A percentile compares a stretch with the other conserved stretches of the same genome.
Evolutionary conservation across 2,797 vertebrate species (phyloP).

Genomic region (Tenualosa ilisha): DNA sequence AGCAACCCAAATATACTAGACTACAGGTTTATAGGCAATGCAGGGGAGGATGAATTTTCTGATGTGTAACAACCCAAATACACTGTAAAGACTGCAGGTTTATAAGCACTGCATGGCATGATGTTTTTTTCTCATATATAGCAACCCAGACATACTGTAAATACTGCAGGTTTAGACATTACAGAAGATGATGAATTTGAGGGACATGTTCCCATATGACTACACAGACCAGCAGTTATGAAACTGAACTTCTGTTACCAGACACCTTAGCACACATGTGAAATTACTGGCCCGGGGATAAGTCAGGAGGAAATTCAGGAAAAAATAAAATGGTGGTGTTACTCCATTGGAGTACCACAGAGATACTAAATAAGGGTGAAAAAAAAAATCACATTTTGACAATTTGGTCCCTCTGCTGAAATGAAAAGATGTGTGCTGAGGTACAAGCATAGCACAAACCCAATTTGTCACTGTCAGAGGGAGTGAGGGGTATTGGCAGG

Average conservation of each 20-base stretch:
- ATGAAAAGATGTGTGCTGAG: neutral
- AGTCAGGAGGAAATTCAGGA: neutral
- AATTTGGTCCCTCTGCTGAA: neutral
- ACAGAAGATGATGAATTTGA: neutral
- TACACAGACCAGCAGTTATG: neutral
- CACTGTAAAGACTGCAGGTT: no score
- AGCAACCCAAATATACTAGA: no score
- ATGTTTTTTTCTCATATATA: no score
- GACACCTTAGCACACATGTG: neutral
- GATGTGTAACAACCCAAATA: no score
- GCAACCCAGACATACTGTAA: no score
- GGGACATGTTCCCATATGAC: neutral
- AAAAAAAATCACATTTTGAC: neutral
- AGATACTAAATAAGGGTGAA: neutral
- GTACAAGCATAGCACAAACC: neutral
- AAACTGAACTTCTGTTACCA: neutral
- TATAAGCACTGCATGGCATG: no score
- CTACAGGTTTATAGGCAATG: no score
- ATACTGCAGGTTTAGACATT: no score
- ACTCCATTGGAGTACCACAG: neutral
- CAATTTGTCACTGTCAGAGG: constrained; percentile 21
- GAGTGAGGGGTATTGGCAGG: constrained; percentile 40
- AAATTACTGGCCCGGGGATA: neutral
- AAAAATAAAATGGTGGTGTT: neutral
- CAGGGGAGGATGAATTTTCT: no score